Conservation (phyloP, 30 jellyfish, hydroid and myxozoan species). For the Aurelia aurita region DNA sequence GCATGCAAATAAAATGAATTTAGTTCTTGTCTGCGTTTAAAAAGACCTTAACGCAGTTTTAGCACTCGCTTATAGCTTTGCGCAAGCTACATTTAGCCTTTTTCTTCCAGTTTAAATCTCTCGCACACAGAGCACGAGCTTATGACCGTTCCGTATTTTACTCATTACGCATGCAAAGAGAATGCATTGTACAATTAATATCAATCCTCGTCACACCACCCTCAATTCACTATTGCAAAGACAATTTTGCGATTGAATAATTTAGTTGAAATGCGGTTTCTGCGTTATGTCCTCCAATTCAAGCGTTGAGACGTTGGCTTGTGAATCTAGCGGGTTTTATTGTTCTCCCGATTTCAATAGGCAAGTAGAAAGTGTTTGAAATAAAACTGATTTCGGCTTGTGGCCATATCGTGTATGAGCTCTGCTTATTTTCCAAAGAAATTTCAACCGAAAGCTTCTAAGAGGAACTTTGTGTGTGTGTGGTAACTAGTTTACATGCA, state of each 20-base stretch:
- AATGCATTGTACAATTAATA: neutral
- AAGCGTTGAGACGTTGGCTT: neutral
- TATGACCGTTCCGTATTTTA: neutral
- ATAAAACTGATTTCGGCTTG: slow-evolving; percentile 13
- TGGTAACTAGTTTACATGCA: too few relatives aligned
- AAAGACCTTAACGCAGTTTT: too few relatives aligned
- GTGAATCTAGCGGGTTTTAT: slow-evolving; percentile 1
- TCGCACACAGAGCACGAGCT: too few relatives aligned
- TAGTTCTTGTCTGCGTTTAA: too few relatives aligned
- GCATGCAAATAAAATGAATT: neutral
- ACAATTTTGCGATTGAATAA: slow-evolving; percentile 8
- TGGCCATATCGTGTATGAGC: slow-evolving; percentile 11
- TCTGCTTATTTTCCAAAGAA: too few relatives aligned
- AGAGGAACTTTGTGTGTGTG: too few relatives aligned
- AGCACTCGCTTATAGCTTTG: too few relatives aligned
- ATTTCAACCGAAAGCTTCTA: too few relatives aligned
- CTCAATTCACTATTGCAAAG: slow-evolving; percentile 1
- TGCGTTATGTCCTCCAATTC: slow-evolving; percentile 25
- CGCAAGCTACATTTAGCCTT: too few relatives aligned
- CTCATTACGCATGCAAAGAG: neutral
- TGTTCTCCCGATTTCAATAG: slow-evolving; percentile 5
- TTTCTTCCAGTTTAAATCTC: too few relatives aligned
- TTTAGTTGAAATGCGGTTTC: slow-evolving; percentile 35
- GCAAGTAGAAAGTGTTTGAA: slow-evolving; percentile 14
- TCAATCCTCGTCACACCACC: slow-evolving; percentile 9